Conservation (phyloP, 2,888 invertebrate species). For the Aproaerema taeniolella region DNA sequence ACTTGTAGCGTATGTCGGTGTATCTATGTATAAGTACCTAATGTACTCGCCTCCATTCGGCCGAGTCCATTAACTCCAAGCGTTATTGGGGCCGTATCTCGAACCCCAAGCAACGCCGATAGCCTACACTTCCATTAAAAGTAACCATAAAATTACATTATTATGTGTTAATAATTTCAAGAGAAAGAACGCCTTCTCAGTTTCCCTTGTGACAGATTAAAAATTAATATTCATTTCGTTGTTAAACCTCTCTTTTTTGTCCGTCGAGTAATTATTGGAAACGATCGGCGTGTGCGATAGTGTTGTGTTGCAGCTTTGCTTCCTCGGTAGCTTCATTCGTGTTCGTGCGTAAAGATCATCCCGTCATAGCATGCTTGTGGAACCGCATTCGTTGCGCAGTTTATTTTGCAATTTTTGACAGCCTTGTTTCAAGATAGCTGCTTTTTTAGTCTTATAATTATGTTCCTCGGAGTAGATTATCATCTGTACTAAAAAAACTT, state of each 20-base stretch:
- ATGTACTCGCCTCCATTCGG: conserved; percentile 39
- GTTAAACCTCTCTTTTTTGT: conserved; percentile 40
- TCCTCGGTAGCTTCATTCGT: conserved; percentile 42
- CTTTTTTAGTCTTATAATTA: conserved; percentile 39
- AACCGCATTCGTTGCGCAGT: conserved; percentile 35
- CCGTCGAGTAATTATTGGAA: conserved; percentile 28
- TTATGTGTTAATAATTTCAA: conserved; percentile 76
- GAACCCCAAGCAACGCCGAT: conserved; percentile 53
- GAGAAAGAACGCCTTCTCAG: conserved; percentile 50
- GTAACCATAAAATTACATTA: conserved; percentile 73
- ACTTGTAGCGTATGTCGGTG: too few relatives aligned
- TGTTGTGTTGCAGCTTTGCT: too few relatives aligned
- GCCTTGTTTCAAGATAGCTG: conserved; percentile 29
- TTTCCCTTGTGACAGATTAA: conserved; percentile 51
- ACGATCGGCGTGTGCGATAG: conserved; percentile 42
- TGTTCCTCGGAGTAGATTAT: conserved; percentile 28
- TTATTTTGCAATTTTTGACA: conserved; percentile 28
- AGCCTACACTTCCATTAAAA: conserved; percentile 71
- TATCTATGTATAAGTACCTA: conserved; percentile 19
- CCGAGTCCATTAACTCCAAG: conserved; percentile 61
- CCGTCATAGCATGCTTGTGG: conserved; percentile 33
- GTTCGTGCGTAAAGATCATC: conserved; percentile 31
- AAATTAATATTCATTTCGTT: conserved; percentile 41
- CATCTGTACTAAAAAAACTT: conserved; percentile 40
- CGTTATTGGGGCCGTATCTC: conserved; percentile 63